Evolutionary conservation across 2,888 invertebrate species (phyloP).

Genomic region (Stomorhina lunata): DNA sequence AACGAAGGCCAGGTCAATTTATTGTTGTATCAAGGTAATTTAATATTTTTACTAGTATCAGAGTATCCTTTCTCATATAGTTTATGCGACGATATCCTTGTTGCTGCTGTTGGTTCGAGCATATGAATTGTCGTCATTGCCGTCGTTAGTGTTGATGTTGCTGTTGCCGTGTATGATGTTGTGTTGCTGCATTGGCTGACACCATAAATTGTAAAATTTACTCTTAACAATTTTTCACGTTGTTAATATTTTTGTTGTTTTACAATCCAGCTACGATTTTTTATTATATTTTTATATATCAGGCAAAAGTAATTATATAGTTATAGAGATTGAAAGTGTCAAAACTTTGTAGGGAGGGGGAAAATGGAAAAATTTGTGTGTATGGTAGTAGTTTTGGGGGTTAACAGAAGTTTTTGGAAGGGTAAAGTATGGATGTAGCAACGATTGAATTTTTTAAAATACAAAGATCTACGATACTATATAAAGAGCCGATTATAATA

Average conservation of each 20-base stretch:
- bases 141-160: constrained; percentile 16
- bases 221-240: constrained; percentile 42
- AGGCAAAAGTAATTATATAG: background rate
- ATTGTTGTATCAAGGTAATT: constrained; percentile 62
- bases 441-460: too few species aligned
- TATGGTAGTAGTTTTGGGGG: too few species aligned
- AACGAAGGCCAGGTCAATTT: constrained; percentile 63
- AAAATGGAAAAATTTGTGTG: too few species aligned
- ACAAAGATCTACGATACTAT: too few species aligned
- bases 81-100: background rate
- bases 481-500: too few species aligned
- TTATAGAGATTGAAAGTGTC: constrained; percentile 28
- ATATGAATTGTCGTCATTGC: constrained; percentile 31
- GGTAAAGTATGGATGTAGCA: too few species aligned
- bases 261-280: background rate
- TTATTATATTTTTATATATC: too few species aligned
- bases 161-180: background rate
- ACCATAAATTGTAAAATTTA: constrained; percentile 46
- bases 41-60: constrained; percentile 45
- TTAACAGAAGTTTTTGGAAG: too few species aligned
- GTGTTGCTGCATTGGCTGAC: constrained; percentile 36
- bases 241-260: constrained; percentile 32
- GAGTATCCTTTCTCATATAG: background rate
- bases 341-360: too few species aligned
- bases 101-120: background rate